Percentiles rank a stretch among this genome's conserved stretches.
These are phyloP conservation scores for Garrulus glandarius DNA, from an alignment of 2,797 vertebrate genomes.

Conservation along the genomic window DNA sequence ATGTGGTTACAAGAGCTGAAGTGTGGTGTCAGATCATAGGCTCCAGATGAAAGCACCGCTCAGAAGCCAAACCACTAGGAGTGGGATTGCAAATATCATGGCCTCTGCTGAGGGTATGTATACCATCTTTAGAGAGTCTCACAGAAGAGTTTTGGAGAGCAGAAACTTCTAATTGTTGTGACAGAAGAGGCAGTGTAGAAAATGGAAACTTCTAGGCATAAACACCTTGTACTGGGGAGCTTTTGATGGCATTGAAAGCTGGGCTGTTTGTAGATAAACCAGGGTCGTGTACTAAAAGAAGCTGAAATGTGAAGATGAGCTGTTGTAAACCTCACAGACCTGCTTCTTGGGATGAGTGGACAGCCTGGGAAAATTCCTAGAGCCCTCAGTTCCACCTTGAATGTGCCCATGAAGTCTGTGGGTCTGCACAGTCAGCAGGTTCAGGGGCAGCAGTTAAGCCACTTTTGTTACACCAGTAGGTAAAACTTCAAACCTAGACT, in stretches of 20 bases:
- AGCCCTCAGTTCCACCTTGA: rapidly evolving
- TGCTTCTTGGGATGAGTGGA: background rate
- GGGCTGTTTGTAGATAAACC: background rate
- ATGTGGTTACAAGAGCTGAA: background rate
- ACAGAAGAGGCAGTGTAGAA: background rate
- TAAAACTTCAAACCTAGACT: background rate
- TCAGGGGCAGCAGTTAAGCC: background rate
- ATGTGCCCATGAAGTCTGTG: background rate
- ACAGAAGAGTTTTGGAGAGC: background rate
- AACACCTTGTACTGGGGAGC: background rate
- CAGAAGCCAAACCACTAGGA: background rate
- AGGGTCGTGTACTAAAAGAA: background rate
- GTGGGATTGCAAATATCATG: background rate
- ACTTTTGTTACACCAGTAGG: rapidly evolving
- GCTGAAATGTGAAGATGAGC: background rate
- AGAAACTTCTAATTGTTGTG: background rate
- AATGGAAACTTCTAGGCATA: background rate
- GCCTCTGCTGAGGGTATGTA: background rate
- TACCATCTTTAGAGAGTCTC: background rate
- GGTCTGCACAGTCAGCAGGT: background rate
- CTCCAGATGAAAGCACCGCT: background rate
- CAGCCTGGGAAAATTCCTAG: background rate
- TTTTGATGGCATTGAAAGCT: background rate
- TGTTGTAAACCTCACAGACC: background rate
- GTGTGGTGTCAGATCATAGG: background rate